A percentile compares a stretch with the other conserved stretches of the same genome.
phyloP scores from a whole-genome alignment of 2,888 invertebrate genomes.

The Drosophila infuscata region DNA sequence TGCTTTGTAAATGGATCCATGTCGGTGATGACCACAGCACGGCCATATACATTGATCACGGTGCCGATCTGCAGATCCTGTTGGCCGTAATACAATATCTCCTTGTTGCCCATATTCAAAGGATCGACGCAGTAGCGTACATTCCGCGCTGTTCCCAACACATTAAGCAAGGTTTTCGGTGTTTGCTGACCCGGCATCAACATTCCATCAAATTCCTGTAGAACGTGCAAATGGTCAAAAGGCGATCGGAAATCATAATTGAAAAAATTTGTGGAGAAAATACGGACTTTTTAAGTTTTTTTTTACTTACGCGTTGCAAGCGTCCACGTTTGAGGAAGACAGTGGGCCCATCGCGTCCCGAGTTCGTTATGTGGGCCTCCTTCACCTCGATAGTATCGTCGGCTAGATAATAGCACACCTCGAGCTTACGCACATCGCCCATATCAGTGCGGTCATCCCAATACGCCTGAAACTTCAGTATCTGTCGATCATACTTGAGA shows the following conservation, averaged over 20 bases:
- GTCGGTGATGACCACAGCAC: slow-evolving; percentile 92
- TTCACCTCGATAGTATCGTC: slow-evolving; percentile 96
- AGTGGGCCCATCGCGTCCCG: slow-evolving; percentile 89
- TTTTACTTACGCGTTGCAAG: slow-evolving; percentile 89
- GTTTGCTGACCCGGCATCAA: slow-evolving; percentile 86
- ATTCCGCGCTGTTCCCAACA: slow-evolving; percentile 86
- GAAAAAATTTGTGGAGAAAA: neutral
- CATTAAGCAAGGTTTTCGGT: slow-evolving; percentile 87
- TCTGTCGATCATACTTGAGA: slow-evolving; percentile 92
- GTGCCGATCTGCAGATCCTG: slow-evolving; percentile 93
- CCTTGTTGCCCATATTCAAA: slow-evolving; percentile 86
- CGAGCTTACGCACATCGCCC: slow-evolving; percentile 91
- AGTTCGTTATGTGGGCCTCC: slow-evolving; percentile 89
- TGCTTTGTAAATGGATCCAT: slow-evolving; percentile 94
- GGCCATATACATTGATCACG: slow-evolving; percentile 92
- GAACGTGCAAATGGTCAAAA: neutral
- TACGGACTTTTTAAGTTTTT: neutral
- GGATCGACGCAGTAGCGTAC: slow-evolving; percentile 87
- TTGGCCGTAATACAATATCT: slow-evolving; percentile 82
- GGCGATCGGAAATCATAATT: neutral
- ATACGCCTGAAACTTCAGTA: slow-evolving; percentile 92
- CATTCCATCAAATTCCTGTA: slow-evolving; percentile 77
- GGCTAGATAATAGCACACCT: slow-evolving; percentile 93
- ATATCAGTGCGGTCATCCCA: slow-evolving; percentile 95
- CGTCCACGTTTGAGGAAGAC: slow-evolving; percentile 91